These are phyloP conservation scores for Styela plicata DNA, from an alignment of 23 tunicate species.

Conservation along the genomic window DNA sequence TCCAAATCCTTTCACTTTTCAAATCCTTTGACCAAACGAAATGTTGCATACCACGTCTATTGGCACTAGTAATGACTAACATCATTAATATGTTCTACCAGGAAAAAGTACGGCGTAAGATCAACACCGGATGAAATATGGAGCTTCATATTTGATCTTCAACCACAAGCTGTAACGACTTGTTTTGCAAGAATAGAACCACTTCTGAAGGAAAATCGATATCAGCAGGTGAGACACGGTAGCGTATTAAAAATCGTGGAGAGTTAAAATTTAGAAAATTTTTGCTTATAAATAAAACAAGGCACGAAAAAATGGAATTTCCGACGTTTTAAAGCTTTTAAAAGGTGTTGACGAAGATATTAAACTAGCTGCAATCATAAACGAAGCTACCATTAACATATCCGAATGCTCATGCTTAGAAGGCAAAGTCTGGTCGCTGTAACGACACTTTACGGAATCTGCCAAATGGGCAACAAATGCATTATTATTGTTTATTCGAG, in stretches of 20 bases:
- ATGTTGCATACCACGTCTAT: not conserved
- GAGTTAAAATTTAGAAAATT: not conserved
- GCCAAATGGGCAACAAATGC: no score
- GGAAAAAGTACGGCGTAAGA: conserved; percentile 29
- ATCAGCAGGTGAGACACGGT: conserved; percentile 42
- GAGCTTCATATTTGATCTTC: conserved; percentile 71
- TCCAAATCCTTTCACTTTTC: not conserved
- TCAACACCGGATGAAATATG: conserved; percentile 63
- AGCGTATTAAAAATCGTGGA: not conserved
- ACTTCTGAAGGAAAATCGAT: conserved; percentile 43
- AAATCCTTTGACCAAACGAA: not conserved
- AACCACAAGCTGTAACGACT: conserved; percentile 64
- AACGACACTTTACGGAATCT: no score
- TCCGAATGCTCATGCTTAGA: no score
- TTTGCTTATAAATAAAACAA: no score
- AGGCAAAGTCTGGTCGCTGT: no score
- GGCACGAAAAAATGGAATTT: no score
- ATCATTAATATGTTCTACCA: not conserved
- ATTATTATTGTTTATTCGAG: no score
- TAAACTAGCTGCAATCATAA: no score
- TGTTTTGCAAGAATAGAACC: conserved; percentile 52
- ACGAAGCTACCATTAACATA: no score
- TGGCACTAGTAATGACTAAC: no score
- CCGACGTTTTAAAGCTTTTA: no score
- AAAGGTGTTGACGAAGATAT: no score